Base-by-base conservation (phyloP, 2,797 vertebrate genomes). In the Mus caroli region DNA sequence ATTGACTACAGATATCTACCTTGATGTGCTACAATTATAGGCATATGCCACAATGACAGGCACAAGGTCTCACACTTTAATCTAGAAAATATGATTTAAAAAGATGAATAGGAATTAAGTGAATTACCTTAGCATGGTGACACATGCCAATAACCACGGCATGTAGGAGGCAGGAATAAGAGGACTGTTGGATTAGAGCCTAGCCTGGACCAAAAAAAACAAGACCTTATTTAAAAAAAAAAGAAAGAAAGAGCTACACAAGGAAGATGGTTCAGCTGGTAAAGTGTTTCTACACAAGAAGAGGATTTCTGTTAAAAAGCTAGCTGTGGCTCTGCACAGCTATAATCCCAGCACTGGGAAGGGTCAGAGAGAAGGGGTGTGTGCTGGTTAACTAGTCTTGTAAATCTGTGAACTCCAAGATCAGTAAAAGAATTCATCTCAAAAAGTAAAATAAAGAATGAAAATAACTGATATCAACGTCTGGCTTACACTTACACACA, bases 51-150 rank as follows among this genome's bases (percentile, higher is more conserved):
- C n/a, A 71, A 71, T 37, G 69, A 71, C 69, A 71, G n/a, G 67
- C 67, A 69, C 67, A 69, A 69, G 67, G 17, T 71, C 69, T 71
- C n/a, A 71, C n/a, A 71, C 19, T n/a, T 82, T 40, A 82, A 94
- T 60, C 73, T 82, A 95, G 37, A 95, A 90, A 95, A 79, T 79
- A 88, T 50, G 78, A 92, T 56, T 43, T 82, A 60, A 92, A 71
- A 91, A 71, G 69, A 17, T 73, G n/a, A 94, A n/a, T 54, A 79
- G 90, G 69, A 67, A 92, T 76, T 28, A 92, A 88, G 46, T 12
- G 56, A n/a, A 50, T 86, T 24, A 52, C 28, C 31, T 15, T 52
- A 12, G 20, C 31, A 54, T 37, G 31, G 46, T 69, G 46, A 14
- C 62, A 85, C 60, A 67, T 67, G 82, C 60, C 82, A 67, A 20